Percentiles rank a stretch among this genome's conserved stretches.
These are phyloP conservation scores for Galeopsomyia nigrocyanea DNA, from an alignment of 2,888 invertebrate genomes.

Conservation along the genomic window DNA sequence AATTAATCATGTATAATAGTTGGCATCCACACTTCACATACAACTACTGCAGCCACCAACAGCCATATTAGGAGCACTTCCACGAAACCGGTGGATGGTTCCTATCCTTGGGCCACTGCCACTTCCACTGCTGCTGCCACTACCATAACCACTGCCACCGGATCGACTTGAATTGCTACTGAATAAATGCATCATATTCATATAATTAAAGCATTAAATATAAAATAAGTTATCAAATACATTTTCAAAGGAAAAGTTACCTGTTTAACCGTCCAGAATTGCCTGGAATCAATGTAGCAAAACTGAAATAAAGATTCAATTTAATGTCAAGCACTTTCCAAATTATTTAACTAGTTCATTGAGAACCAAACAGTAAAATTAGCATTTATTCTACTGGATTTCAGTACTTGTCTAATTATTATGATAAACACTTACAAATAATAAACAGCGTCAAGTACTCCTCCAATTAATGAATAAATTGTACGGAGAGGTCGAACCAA, in stretches of 20 bases:
- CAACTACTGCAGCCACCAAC: conserved; percentile 61
- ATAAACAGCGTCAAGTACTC: conserved; percentile 43
- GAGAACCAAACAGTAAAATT: too few relatives aligned
- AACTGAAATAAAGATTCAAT: conserved; percentile 51
- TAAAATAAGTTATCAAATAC: background rate
- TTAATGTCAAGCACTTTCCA: too few relatives aligned
- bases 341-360: too few relatives aligned
- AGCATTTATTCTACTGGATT: too few relatives aligned
- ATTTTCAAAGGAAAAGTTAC: background rate
- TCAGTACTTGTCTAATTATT: too few relatives aligned
- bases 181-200: background rate
- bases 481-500: conserved; percentile 34
- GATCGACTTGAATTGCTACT: conserved; percentile 30
- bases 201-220: background rate
- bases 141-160: too few relatives aligned
- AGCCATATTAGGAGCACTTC: conserved; percentile 44
- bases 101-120: conserved; percentile 38
- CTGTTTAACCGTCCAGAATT: conserved; percentile 45
- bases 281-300: conserved; percentile 54
- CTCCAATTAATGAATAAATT: conserved; percentile 31
- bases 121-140: background rate
- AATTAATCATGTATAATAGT: conserved; percentile 11
- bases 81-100: conserved; percentile 33
- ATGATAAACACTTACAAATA: conserved; percentile 42
- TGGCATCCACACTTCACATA: conserved; percentile 27